These are phyloP conservation scores for Ageneiosus marmoratus DNA, from an alignment of 2,113 vertebrate species.

Conservation along the genomic window DNA sequence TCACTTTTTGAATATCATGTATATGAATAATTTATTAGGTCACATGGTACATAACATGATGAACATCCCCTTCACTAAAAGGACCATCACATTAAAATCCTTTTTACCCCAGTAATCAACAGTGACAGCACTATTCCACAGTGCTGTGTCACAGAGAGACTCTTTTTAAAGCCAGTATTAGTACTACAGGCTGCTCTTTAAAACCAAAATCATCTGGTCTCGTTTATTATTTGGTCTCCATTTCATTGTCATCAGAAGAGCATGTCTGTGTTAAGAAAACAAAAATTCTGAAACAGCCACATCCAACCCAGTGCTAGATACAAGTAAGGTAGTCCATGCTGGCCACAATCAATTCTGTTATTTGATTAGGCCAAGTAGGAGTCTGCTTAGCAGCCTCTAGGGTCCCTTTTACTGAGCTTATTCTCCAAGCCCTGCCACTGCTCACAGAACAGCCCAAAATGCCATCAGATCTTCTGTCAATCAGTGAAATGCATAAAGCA, in stretches of 20 bases:
- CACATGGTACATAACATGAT: constrained; percentile 69
- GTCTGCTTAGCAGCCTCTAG: constrained; percentile 54
- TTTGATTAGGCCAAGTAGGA: constrained; percentile 57
- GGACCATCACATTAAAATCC: constrained; percentile 63
- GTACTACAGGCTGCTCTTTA: constrained; percentile 56
- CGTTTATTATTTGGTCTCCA: constrained; percentile 63
- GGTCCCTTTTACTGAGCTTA: constrained; percentile 51
- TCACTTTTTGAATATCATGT: constrained; percentile 60
- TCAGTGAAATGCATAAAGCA: constrained; percentile 95
- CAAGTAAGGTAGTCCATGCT: constrained; percentile 64
- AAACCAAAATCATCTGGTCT: constrained; percentile 56
- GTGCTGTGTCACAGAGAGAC: constrained; percentile 34
- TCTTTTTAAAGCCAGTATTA: constrained; percentile 41
- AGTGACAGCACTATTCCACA: constrained; percentile 49
- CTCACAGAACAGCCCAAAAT: constrained; percentile 44
- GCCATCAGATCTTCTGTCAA: constrained; percentile 43
- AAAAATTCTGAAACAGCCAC: constrained; percentile 51
- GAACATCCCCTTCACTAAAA: constrained; percentile 57
- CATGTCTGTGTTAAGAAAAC: constrained; percentile 43
- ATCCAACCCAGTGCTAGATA: constrained; percentile 59
- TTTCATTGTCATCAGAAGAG: constrained; percentile 53
- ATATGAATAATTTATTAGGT: constrained; percentile 80
- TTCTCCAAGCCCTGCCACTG: constrained; percentile 55
- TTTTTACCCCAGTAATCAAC: constrained; percentile 56
- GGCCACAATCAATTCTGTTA: constrained; percentile 57